These are phyloP conservation scores for Oscarella lobularis DNA, from an alignment of 37 sponge, comb jelly and placozoan species.

Conservation along the genomic window DNA sequence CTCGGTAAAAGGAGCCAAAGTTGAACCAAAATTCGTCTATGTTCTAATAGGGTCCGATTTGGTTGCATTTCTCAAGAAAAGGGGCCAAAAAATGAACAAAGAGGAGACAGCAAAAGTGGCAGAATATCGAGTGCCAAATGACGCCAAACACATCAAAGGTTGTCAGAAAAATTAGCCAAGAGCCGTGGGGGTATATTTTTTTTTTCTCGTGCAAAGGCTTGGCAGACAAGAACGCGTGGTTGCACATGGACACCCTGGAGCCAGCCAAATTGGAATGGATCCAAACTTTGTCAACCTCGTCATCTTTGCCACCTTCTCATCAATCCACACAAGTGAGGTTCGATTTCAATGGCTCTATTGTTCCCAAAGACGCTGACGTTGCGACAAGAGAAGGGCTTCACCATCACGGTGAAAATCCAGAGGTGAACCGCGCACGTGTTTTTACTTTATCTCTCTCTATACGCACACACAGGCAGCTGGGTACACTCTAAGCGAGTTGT, in stretches of 20 bases:
- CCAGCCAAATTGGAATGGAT: conserved; percentile 80
- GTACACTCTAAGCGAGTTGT: conserved; percentile 66
- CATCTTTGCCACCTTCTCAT: not conserved
- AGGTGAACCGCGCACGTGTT: conserved; percentile 17
- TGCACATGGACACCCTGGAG: conserved; percentile 72
- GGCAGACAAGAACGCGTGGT: conserved; percentile 13
- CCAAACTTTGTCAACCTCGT: conserved; percentile 14
- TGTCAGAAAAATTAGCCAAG: no score
- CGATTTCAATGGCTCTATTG: conserved; percentile 54
- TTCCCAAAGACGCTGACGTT: conserved; percentile 26
- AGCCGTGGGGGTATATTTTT: no score
- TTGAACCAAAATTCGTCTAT: no score
- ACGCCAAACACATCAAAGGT: no score
- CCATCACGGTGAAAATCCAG: conserved; percentile 84
- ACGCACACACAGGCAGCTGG: conserved; percentile 54
- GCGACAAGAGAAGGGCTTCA: conserved; percentile 51
- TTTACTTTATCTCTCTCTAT: not conserved
- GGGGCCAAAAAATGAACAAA: no score
- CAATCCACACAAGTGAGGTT: conserved; percentile 20
- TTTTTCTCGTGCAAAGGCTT: no score
- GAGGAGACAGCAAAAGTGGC: no score
- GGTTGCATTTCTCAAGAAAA: conserved; percentile 17
- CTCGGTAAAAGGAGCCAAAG: conserved; percentile 36
- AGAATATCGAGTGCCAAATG: no score
- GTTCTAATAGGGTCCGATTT: no score